Percentiles rank a stretch among this genome's conserved stretches.
Conservation (phyloP, 2,888 invertebrate species). For the Melitaea athalia region DNA sequence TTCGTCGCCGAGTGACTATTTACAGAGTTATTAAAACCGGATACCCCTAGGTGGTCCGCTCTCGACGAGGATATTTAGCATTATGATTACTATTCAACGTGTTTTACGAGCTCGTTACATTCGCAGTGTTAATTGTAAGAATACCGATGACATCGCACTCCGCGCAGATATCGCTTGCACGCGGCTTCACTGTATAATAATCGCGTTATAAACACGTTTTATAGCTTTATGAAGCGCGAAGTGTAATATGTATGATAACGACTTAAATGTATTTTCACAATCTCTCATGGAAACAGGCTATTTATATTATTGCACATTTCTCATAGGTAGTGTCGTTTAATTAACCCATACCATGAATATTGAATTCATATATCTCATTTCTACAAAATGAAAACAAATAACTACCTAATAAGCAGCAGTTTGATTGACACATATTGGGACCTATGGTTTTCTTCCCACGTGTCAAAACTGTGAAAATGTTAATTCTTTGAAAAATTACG, state of each 20-base stretch:
- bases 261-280: not conserved
- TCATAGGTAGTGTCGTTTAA: not conserved
- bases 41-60: not conserved
- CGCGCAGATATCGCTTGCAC: constrained; percentile 18
- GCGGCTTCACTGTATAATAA: constrained; percentile 25
- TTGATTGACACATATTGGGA: too few relatives aligned
- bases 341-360: too few relatives aligned
- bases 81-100: constrained; percentile 24
- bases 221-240: constrained; percentile 14
- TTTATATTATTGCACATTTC: not conserved
- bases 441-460: too few relatives aligned
- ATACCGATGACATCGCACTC: constrained; percentile 19
- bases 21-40: constrained; percentile 5
- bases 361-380: too few relatives aligned
- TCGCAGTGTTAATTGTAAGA: constrained; percentile 24
- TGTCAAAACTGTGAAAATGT: too few relatives aligned
- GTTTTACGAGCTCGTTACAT: constrained; percentile 23
- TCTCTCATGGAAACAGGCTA: constrained; percentile 1
- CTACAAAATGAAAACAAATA: too few relatives aligned
- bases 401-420: too few relatives aligned
- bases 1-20: not conserved
- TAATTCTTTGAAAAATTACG: too few relatives aligned
- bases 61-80: constrained; percentile 11
- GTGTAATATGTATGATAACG: constrained; percentile 14
- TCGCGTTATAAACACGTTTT: constrained; percentile 23